phyloP scores from a whole-genome alignment of 2,797 vertebrate genomes.

The Orestias chungarensis region DNA sequence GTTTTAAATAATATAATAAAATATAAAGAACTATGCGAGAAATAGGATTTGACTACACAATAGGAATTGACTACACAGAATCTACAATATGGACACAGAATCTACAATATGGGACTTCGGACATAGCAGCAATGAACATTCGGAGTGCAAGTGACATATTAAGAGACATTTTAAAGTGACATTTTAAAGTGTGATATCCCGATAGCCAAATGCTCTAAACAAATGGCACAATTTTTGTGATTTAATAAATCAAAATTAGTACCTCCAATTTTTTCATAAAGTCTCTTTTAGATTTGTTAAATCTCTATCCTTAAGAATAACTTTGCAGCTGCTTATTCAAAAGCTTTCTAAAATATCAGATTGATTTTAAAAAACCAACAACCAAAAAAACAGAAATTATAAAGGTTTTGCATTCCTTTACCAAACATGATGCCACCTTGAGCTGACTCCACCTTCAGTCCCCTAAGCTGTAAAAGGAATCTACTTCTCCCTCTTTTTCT shows the following conservation, averaged over 20 bases:
- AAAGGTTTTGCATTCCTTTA: background rate
- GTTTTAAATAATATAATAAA: too few species aligned
- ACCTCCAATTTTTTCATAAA: background rate
- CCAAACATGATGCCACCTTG: conserved; percentile 69
- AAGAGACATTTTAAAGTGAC: too few species aligned
- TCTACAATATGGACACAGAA: too few species aligned
- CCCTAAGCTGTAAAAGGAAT: conserved; percentile 81
- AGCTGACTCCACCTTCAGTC: conserved; percentile 84
- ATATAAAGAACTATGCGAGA: too few species aligned
- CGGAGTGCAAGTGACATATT: too few species aligned
- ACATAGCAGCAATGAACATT: too few species aligned
- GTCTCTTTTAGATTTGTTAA: background rate
- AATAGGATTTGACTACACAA: too few species aligned
- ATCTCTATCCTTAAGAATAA: background rate
- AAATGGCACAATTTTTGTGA: too few species aligned
- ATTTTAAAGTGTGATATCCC: too few species aligned
- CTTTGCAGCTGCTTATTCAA: background rate
- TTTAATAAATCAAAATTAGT: background rate
- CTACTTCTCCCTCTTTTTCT: conserved; percentile 58
- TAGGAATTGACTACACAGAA: too few species aligned
- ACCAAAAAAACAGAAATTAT: background rate
- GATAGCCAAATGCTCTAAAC: too few species aligned
- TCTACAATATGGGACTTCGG: too few species aligned
- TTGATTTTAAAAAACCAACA: background rate
- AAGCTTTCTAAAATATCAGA: background rate